These are phyloP conservation scores for Hydrozoanthus tunicans DNA, from an alignment of 64 coral and sea anemone genomes.

Conservation along the genomic window DNA sequence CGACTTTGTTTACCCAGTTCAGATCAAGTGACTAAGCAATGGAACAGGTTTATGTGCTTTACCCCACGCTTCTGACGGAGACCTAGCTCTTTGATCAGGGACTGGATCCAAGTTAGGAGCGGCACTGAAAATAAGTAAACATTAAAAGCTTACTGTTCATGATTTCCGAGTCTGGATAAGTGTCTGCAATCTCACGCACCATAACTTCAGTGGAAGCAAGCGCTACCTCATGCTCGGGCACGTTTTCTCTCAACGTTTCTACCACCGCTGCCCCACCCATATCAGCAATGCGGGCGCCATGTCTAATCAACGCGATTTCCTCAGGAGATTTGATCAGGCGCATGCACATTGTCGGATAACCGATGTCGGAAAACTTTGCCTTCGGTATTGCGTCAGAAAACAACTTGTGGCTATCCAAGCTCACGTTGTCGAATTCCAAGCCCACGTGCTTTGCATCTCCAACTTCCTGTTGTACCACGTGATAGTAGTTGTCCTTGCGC, in stretches of 20 bases:
- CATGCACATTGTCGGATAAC: constrained; percentile 84
- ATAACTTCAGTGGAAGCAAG: constrained; percentile 73
- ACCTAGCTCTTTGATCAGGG: too few relatives aligned
- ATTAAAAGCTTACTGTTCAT: constrained; percentile 79
- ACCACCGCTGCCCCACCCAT: constrained; percentile 70
- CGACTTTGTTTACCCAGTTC: too few relatives aligned
- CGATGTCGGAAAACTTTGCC: constrained; percentile 75
- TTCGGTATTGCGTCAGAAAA: constrained; percentile 80
- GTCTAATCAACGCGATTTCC: constrained; percentile 86
- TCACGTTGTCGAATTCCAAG: constrained; percentile 79
- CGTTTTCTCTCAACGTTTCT: constrained; percentile 72
- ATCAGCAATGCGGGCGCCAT: constrained; percentile 82
- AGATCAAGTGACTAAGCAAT: too few relatives aligned
- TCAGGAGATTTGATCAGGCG: constrained; percentile 90
- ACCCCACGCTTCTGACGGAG: too few relatives aligned
- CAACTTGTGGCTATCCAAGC: constrained; percentile 58
- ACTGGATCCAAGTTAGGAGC: too few relatives aligned
- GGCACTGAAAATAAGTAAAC: too few relatives aligned
- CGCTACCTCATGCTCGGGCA: constrained; percentile 80
- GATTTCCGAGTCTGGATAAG: constrained; percentile 77
- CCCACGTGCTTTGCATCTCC: constrained; percentile 80
- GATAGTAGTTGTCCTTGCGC: constrained; percentile 90
- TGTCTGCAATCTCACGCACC: constrained; percentile 87
- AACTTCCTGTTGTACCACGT: constrained; percentile 77
- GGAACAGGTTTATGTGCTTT: too few relatives aligned